Evolutionary conservation across 2,888 invertebrate genomes (phyloP).

Genomic region (Lasioglossum pauxillum): DNA sequence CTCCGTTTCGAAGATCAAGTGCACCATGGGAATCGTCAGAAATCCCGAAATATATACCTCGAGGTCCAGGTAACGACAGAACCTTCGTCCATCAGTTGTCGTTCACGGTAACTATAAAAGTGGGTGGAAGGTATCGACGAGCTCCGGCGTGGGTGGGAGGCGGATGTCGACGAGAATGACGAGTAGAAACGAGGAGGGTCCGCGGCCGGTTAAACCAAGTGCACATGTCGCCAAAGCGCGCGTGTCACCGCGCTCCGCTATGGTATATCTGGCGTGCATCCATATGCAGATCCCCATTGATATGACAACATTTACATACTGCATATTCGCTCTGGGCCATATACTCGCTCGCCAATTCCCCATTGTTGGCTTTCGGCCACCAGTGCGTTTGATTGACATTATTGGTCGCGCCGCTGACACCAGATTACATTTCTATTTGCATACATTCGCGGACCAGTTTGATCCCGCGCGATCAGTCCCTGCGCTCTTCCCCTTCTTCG

Average conservation of each 20-base stretch:
- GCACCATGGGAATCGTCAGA: not conserved
- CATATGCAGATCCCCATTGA: slow-evolving; percentile 84
- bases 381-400: slow-evolving; percentile 84
- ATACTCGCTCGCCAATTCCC: slow-evolving; percentile 82
- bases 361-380: slow-evolving; percentile 83
- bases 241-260: slow-evolving; percentile 77
- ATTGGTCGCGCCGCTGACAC: slow-evolving; percentile 84
- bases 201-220: slow-evolving; percentile 72
- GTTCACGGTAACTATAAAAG: slow-evolving; percentile 25
- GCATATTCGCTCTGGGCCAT: slow-evolving; percentile 83
- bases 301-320: slow-evolving; percentile 85
- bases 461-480: slow-evolving; percentile 64
- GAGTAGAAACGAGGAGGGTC: slow-evolving; percentile 49
- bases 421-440: slow-evolving; percentile 85
- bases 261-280: slow-evolving; percentile 80
- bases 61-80: slow-evolving; percentile 5
- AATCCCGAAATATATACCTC: not conserved
- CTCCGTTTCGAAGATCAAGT: not conserved
- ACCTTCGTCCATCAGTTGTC: not conserved
- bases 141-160: slow-evolving; percentile 20
- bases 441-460: slow-evolving; percentile 83
- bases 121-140: slow-evolving; percentile 29
- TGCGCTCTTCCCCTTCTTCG: slow-evolving; percentile 19
- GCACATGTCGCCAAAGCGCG: slow-evolving; percentile 81
- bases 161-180: slow-evolving; percentile 26